Evolutionary conservation across 2,797 vertebrate species (phyloP).

Genomic region (Ciconia nigra): DNA sequence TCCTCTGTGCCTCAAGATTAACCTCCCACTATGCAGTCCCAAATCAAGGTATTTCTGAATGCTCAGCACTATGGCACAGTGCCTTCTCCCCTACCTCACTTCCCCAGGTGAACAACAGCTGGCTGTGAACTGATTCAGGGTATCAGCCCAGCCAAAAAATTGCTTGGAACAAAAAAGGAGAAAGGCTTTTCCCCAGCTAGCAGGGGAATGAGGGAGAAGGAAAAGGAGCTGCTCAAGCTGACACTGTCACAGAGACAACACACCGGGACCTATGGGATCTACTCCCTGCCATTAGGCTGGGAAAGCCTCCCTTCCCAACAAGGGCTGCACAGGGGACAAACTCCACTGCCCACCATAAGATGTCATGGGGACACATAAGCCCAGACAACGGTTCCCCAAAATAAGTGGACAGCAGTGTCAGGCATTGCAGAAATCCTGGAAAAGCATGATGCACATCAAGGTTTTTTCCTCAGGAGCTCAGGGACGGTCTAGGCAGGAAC

Average conservation of each 20-base stretch:
- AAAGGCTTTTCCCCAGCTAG: neutral
- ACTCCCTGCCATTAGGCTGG: accelerated
- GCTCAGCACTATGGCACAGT: neutral
- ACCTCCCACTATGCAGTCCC: neutral
- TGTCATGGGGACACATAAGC: neutral
- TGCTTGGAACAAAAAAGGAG: neutral
- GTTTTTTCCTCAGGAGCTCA: neutral
- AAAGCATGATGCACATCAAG: neutral
- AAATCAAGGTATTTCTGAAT: neutral
- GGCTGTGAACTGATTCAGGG: neutral
- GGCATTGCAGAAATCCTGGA: neutral
- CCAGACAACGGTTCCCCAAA: neutral
- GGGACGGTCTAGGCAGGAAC: neutral
- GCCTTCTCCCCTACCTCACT: neutral
- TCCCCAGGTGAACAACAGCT: neutral
- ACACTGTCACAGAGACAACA: neutral
- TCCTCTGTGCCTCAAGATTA: neutral
- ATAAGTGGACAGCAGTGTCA: neutral
- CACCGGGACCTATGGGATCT: neutral
- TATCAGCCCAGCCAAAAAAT: neutral
- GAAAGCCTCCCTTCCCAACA: neutral
- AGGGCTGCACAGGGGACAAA: neutral
- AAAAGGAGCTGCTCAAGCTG: neutral
- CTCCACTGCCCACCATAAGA: accelerated
- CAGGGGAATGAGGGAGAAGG: neutral